These are phyloP conservation scores for Sebastes oblongus DNA, from an alignment of 2,797 vertebrate species.

Conservation along the genomic window DNA sequence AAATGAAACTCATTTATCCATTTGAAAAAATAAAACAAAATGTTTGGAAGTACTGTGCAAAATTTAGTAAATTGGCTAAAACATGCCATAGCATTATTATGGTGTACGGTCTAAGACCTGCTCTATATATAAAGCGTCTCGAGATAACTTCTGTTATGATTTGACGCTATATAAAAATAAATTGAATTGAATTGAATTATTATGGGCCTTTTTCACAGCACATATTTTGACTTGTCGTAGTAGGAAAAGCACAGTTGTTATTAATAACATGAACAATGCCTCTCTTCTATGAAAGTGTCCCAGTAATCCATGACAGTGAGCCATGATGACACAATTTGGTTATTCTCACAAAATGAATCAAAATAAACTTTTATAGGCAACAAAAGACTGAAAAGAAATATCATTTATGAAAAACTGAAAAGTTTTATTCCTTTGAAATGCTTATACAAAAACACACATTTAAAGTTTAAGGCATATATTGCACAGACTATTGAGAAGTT, in stretches of 20 bases:
- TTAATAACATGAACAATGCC: not conserved
- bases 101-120: no score
- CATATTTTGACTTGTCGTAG: not conserved
- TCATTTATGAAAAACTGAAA: constrained; percentile 67
- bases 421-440: constrained; percentile 86
- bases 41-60: not conserved
- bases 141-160: no score
- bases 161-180: no score
- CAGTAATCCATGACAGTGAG: not conserved
- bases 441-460: constrained; percentile 82
- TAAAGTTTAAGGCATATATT: constrained; percentile 87
- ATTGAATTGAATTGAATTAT: no score
- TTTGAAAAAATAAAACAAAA: not conserved
- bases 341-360: not conserved
- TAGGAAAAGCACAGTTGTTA: not conserved
- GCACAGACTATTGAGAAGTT: constrained; percentile 84
- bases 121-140: no score
- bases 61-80: not conserved
- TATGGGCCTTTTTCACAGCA: not conserved
- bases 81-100: not conserved
- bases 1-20: not conserved
- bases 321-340: not conserved
- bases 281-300: not conserved
- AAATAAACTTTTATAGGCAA: not conserved
- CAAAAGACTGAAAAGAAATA: not conserved